Conservation (phyloP, 1,140 invertebrate genomes). For the Manduca sexta region DNA sequence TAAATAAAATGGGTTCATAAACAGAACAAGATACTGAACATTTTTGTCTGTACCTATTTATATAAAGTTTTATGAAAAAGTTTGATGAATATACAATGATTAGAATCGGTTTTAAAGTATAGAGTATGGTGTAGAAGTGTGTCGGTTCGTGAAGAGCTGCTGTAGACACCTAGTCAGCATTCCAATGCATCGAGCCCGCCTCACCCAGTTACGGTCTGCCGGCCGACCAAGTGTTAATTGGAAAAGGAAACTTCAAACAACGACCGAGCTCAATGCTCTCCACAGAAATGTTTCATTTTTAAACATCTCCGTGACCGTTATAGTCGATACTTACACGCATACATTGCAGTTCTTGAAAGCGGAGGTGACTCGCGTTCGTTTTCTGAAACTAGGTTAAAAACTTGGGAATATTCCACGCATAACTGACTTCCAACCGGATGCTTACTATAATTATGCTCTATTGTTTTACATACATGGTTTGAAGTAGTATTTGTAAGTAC, state of each 20-base stretch:
- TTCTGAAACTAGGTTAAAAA: conserved; percentile 12
- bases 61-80: too few relatives aligned
- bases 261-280: conserved; percentile 66
- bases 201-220: conserved; percentile 69
- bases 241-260: conserved; percentile 69
- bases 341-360: conserved; percentile 11
- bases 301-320: conserved; percentile 60
- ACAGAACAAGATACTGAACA: too few relatives aligned
- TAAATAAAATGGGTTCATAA: too few relatives aligned
- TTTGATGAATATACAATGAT: too few relatives aligned
- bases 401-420: background rate
- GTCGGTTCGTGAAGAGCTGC: conserved; percentile 23
- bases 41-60: too few relatives aligned
- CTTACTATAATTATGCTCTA: too few relatives aligned
- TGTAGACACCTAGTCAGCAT: conserved; percentile 47
- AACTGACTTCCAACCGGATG: too few relatives aligned
- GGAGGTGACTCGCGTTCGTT: conserved; percentile 2
- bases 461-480: too few relatives aligned
- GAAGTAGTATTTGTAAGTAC: too few relatives aligned
- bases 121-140: conserved; percentile 7
- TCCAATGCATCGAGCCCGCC: conserved; percentile 47
- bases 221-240: conserved; percentile 67
- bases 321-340: conserved; percentile 40
- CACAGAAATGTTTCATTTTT: conserved; percentile 70
- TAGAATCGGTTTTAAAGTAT: conserved; percentile 9